A percentile compares a stretch with the other conserved stretches of the same genome.
Evolutionary conservation across 2,888 invertebrate genomes (phyloP).

Genomic region (Luffia ferchaultella): DNA sequence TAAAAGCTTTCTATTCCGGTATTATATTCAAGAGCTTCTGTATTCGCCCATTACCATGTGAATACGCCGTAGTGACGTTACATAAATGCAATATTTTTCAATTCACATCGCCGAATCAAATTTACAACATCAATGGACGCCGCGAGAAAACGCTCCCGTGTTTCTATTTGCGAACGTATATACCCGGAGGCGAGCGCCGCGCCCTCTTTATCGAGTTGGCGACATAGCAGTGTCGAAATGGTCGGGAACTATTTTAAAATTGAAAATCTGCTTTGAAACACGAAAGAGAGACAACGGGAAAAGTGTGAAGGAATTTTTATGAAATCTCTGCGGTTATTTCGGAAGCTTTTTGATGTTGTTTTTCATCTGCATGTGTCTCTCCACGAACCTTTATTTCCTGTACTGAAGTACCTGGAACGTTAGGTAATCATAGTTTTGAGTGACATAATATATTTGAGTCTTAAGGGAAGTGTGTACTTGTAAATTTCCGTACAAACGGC

Average conservation of each 20-base stretch:
- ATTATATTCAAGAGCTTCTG: conserved; percentile 22
- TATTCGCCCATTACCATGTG: conserved; percentile 31
- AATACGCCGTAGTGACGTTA: conserved; percentile 34
- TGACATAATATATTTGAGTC: no score
- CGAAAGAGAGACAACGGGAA: no score
- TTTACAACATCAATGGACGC: conserved; percentile 32
- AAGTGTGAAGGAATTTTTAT: no score
- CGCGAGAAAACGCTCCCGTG: neutral
- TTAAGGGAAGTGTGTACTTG: no score
- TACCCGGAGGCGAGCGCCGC: neutral
- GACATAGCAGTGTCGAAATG: neutral
- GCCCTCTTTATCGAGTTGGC: neutral
- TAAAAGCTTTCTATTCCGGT: conserved; percentile 9
- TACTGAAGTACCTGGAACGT: no score
- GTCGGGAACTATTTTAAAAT: neutral
- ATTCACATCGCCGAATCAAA: conserved; percentile 37
- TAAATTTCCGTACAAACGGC: no score
- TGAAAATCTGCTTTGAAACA: neutral
- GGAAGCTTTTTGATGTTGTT: no score
- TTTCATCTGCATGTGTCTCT: no score
- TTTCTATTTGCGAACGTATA: neutral
- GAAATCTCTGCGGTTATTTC: no score
- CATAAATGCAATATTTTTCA: conserved; percentile 42
- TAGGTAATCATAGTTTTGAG: no score
- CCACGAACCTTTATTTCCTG: no score